A percentile compares a stretch with the other conserved stretches of the same genome.
These are phyloP conservation scores for Heliangelus exortis DNA, from an alignment of 2,797 vertebrate species.

Conservation along the genomic window DNA sequence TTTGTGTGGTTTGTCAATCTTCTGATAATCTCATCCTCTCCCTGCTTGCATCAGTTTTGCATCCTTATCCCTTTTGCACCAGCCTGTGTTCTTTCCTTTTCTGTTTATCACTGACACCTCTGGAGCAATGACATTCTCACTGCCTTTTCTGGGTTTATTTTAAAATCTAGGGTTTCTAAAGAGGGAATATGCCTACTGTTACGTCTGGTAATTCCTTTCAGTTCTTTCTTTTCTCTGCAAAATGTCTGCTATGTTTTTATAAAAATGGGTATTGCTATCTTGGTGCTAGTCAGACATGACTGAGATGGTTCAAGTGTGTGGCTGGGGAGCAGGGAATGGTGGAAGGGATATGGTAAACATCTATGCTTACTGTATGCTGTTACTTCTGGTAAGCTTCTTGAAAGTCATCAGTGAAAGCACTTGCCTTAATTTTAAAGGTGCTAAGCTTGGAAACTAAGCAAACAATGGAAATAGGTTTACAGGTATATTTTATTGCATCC, in stretches of 20 bases:
- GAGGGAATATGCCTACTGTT: background rate
- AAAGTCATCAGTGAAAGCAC: background rate
- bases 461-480: background rate
- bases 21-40: background rate
- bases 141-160: background rate
- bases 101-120: background rate
- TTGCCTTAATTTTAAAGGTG: background rate
- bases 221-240: background rate
- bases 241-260: background rate
- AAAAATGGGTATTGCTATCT: background rate
- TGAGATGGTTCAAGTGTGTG: background rate
- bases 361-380: background rate
- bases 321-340: background rate
- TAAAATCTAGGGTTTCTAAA: background rate
- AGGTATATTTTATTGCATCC: background rate
- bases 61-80: background rate
- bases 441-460: background rate
- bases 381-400: background rate
- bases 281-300: background rate
- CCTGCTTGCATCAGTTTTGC: constrained; percentile 15
- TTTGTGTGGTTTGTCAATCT: background rate
- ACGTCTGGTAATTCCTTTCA: background rate
- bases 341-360: background rate
- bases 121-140: background rate
- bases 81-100: background rate